phyloP scores from a whole-genome alignment of 2,113 vertebrate genomes.

The Etheostoma cragini region DNA sequence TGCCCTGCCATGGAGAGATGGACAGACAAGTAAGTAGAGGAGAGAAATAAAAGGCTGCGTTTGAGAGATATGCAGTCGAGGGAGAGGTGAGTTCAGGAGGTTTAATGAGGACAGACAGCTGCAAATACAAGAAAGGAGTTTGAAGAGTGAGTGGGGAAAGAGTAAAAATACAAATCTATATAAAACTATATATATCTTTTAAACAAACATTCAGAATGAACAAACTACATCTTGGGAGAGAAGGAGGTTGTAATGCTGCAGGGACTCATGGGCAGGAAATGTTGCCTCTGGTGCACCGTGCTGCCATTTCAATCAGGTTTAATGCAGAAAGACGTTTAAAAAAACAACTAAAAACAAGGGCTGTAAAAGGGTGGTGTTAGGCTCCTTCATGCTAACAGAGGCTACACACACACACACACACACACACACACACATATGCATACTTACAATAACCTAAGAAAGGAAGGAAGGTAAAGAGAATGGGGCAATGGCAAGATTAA shows the following conservation, averaged over 20 bases:
- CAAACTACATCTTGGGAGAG: conserved; percentile 23
- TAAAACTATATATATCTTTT: not conserved
- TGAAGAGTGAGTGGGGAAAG: conserved; percentile 2
- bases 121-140: conserved; percentile 25
- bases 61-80: conserved; percentile 24
- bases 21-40: not conserved
- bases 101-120: conserved; percentile 28
- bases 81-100: conserved; percentile 28
- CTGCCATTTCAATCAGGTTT: conserved; percentile 22
- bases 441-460: conserved; percentile 79
- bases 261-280: conserved; percentile 8
- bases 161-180: not conserved
- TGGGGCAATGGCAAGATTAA: conserved; percentile 62
- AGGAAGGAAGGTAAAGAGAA: conserved; percentile 49
- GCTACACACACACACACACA: conserved; percentile 36
- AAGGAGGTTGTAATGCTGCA: conserved; percentile 32
- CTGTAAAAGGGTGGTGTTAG: conserved; percentile 21
- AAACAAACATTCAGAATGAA: conserved; percentile 28
- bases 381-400: conserved; percentile 59
- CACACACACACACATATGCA: conserved; percentile 28
- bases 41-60: not conserved
- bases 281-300: conserved; percentile 47
- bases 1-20: conserved; percentile 86
- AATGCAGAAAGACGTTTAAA: conserved; percentile 20
- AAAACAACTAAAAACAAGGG: not conserved